These are phyloP conservation scores for Columba livia DNA, from an alignment of 2,113 vertebrate genomes.

Conservation along the genomic window DNA sequence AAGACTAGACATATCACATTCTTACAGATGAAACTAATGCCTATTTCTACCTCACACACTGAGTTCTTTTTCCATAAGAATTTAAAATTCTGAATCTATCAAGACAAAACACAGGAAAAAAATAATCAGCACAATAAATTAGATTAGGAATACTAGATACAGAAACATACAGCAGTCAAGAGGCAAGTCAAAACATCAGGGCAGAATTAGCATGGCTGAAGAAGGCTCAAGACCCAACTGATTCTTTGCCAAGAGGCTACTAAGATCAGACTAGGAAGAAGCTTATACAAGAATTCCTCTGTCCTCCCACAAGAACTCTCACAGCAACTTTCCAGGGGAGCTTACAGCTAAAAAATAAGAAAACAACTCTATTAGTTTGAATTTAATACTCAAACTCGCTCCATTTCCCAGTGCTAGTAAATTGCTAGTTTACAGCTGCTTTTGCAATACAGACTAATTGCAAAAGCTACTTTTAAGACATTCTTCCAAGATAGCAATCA, in stretches of 20 bases:
- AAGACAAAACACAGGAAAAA: not conserved
- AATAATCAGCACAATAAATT: not conserved
- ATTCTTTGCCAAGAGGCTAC: not conserved
- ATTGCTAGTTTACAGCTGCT: not conserved
- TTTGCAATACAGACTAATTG: not conserved
- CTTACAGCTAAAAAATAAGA: not conserved
- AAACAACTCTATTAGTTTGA: not conserved
- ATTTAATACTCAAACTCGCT: not conserved
- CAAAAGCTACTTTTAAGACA: not conserved
- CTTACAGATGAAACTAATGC: not conserved
- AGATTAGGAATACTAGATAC: not conserved
- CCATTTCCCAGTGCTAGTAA: not conserved
- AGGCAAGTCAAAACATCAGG: not conserved
- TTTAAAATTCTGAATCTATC: not conserved
- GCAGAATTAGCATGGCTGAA: not conserved
- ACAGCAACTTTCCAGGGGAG: not conserved
- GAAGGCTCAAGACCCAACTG: not conserved
- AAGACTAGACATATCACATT: not conserved
- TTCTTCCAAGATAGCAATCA: not conserved
- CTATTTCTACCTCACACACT: not conserved
- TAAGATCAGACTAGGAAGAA: not conserved
- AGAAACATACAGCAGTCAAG: not conserved
- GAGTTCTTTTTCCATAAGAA: not conserved
- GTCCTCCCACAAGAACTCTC: not conserved
- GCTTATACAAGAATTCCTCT: not conserved